phyloP scores from a whole-genome alignment of 2,113 vertebrate genomes.

The Colossoma macropomum region DNA sequence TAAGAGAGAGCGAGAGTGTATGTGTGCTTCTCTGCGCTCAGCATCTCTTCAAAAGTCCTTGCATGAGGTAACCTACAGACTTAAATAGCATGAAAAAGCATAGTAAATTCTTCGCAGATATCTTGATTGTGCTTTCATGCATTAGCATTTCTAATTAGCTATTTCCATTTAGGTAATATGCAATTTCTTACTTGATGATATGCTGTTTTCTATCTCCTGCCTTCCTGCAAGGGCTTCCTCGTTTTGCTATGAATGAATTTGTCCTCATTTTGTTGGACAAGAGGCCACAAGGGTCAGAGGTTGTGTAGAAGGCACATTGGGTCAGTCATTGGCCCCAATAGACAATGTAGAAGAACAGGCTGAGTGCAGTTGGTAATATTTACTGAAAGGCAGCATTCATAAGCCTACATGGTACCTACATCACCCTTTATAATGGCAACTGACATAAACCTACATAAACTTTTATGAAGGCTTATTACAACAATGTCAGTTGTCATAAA shows the following conservation, averaged over 20 bases:
- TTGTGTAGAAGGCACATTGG: too few species aligned
- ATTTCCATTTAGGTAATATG: neutral
- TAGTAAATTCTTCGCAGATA: neutral
- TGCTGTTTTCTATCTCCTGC: neutral
- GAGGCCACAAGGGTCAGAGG: neutral
- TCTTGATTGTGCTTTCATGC: neutral
- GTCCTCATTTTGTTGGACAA: neutral
- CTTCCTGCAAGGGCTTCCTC: neutral
- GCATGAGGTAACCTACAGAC: neutral
- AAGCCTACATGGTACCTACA: too few species aligned
- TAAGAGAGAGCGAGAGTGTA: neutral
- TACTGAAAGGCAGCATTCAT: too few species aligned
- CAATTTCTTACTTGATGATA: neutral
- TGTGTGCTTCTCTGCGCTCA: neutral
- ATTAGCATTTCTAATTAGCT: neutral
- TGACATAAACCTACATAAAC: too few species aligned
- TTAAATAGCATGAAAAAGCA: neutral
- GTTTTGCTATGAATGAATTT: neutral
- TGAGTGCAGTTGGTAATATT: too few species aligned
- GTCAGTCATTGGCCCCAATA: too few species aligned
- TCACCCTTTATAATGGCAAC: too few species aligned
- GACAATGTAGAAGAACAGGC: too few species aligned
- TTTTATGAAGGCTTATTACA: too few species aligned
- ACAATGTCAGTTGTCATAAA: too few species aligned
- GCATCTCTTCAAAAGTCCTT: neutral